Evolutionary conservation across 2,888 invertebrate genomes (phyloP).

Genomic region (Drosophila conformis): DNA sequence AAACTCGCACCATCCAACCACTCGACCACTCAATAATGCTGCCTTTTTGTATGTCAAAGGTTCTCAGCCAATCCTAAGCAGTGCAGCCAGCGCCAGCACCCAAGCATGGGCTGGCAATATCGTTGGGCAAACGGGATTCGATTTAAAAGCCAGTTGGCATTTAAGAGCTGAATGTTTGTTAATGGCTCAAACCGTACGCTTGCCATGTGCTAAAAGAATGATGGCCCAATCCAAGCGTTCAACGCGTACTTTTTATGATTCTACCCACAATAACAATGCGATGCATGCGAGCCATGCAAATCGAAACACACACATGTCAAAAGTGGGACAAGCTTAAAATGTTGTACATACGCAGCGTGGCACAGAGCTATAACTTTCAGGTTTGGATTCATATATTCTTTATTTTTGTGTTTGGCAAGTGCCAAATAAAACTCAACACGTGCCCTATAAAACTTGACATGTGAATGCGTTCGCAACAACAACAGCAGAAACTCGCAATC

Average conservation of each 20-base stretch:
- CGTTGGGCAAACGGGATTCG: slow-evolving; percentile 30
- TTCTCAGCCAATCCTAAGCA: slow-evolving; percentile 57
- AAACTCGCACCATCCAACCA: slow-evolving; percentile 1
- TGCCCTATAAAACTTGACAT: slow-evolving; percentile 49
- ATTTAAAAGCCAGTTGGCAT: slow-evolving; percentile 52
- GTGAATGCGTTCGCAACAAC: slow-evolving; percentile 17
- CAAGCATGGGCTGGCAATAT: slow-evolving; percentile 8
- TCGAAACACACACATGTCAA: slow-evolving; percentile 29
- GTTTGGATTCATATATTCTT: neutral
- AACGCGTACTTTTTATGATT: slow-evolving; percentile 44
- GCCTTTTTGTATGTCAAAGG: slow-evolving; percentile 72
- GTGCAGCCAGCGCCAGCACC: slow-evolving; percentile 7
- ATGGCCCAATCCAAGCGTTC: slow-evolving; percentile 16
- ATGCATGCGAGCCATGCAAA: slow-evolving; percentile 38
- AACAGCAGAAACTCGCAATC: slow-evolving; percentile 42
- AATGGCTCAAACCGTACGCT: slow-evolving; percentile 36
- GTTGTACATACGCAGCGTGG: slow-evolving; percentile 48
- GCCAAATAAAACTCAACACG: slow-evolving; percentile 56
- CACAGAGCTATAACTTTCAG: slow-evolving; percentile 43
- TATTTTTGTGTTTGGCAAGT: slow-evolving; percentile 12
- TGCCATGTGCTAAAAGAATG: slow-evolving; percentile 31
- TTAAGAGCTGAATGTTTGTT: slow-evolving; percentile 47
- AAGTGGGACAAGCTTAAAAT: slow-evolving; percentile 45
- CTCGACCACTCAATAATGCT: slow-evolving; percentile 43
- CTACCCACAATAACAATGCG: slow-evolving; percentile 40